phyloP scores from a whole-genome alignment of 2,113 vertebrate genomes.

The Donacobius atricapilla region DNA sequence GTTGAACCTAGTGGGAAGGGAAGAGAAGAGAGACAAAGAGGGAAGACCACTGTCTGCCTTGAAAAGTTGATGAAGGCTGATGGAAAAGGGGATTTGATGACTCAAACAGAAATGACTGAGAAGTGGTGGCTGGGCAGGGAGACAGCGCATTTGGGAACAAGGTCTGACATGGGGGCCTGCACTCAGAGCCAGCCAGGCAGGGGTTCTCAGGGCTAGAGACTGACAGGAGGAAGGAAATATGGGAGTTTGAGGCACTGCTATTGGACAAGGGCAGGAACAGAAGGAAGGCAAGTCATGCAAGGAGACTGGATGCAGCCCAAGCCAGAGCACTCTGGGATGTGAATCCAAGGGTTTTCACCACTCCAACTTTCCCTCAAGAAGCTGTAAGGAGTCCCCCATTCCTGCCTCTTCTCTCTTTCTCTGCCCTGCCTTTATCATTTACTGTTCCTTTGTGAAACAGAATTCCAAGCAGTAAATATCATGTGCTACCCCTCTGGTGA shows the following conservation, averaged over 20 bases:
- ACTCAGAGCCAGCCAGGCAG: background rate
- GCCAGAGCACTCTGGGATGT: background rate
- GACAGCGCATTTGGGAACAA: background rate
- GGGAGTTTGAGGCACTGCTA: background rate
- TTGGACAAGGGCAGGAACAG: background rate
- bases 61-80: background rate
- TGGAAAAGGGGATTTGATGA: background rate
- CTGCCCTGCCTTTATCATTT: background rate
- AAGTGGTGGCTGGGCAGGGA: background rate
- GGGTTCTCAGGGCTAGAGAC: background rate
- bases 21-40: background rate
- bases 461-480: background rate
- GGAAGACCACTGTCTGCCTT: background rate
- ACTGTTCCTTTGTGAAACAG: background rate
- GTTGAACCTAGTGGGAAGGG: background rate
- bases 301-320: rapidly evolving
- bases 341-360: background rate
- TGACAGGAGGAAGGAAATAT: background rate
- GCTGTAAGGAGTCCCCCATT: background rate
- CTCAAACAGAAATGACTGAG: background rate
- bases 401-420: background rate
- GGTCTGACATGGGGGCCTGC: background rate
- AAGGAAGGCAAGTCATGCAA: background rate
- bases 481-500: background rate
- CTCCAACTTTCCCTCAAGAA: background rate